Conservation (phyloP, 2,797 vertebrate species). For the Falco naumanni region DNA sequence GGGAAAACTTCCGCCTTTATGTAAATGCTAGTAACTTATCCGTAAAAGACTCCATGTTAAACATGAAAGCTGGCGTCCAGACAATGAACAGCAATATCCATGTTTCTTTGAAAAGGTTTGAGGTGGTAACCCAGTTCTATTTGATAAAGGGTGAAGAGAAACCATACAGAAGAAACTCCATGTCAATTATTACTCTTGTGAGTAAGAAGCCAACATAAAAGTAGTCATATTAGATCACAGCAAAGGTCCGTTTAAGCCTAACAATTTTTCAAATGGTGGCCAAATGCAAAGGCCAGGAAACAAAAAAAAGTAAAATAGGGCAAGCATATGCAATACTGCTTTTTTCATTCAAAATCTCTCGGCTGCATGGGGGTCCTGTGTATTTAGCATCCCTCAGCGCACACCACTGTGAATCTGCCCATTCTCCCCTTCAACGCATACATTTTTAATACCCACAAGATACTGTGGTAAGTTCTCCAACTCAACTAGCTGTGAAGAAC, state of each 20-base stretch:
- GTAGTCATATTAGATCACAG: not conserved
- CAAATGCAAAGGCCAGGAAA: not conserved
- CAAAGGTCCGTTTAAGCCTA: not conserved
- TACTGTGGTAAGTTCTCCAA: not conserved
- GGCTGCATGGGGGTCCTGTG: not conserved
- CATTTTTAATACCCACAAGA: not conserved
- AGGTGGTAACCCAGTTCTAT: not conserved
- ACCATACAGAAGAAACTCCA: not conserved
- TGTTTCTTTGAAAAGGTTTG: not conserved
- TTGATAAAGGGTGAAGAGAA: not conserved
- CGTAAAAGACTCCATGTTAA: not conserved
- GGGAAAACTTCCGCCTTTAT: not conserved
- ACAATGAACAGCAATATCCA: not conserved
- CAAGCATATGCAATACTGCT: not conserved
- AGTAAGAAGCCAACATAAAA: not conserved
- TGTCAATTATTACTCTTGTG: not conserved
- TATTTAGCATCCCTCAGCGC: not conserved
- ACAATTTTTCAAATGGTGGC: not conserved
- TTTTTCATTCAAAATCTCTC: not conserved
- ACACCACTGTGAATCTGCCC: not conserved
- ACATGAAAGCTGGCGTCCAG: not conserved
- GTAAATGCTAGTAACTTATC: not conserved
- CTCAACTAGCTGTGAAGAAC: not conserved
- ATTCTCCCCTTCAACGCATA: not conserved
- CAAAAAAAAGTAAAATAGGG: not conserved